Evolutionary conservation across 2,797 vertebrate genomes (phyloP).

Genomic region (Brachyrhaphis roseni): DNA sequence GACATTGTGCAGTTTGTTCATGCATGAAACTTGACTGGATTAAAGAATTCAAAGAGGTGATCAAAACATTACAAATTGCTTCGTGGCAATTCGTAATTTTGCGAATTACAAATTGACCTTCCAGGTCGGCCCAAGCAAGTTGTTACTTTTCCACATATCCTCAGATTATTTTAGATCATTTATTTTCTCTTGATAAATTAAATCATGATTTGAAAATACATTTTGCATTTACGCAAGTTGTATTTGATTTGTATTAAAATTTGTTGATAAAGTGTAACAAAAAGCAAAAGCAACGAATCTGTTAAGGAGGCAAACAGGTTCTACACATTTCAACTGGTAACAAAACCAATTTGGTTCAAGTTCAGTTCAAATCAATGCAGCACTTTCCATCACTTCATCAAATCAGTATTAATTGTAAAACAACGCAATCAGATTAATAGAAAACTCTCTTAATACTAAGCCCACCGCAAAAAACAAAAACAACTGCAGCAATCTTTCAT

Average conservation of each 20-base stretch:
- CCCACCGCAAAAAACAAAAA: background rate
- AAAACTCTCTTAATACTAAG: background rate
- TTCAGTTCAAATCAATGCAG: background rate
- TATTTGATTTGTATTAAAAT: no score
- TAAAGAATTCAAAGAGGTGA: background rate
- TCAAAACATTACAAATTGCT: background rate
- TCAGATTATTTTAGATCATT: background rate
- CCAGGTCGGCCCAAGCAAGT: no score
- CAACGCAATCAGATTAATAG: no score
- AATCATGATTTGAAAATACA: background rate
- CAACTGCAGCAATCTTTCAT: no score
- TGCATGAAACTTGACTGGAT: background rate
- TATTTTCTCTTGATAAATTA: background rate
- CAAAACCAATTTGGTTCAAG: background rate
- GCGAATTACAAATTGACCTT: no score
- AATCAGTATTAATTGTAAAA: no score
- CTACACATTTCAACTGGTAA: background rate
- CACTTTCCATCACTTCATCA: background rate
- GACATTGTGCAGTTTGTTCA: no score
- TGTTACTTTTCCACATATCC: background rate
- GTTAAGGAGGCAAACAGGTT: background rate
- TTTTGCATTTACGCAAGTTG: no score
- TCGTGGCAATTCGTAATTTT: no score
- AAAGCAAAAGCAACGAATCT: no score
- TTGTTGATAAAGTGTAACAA: background rate